phyloP scores from a whole-genome alignment of 2,888 invertebrate species.

The Dromius quadrimaculatus region DNA sequence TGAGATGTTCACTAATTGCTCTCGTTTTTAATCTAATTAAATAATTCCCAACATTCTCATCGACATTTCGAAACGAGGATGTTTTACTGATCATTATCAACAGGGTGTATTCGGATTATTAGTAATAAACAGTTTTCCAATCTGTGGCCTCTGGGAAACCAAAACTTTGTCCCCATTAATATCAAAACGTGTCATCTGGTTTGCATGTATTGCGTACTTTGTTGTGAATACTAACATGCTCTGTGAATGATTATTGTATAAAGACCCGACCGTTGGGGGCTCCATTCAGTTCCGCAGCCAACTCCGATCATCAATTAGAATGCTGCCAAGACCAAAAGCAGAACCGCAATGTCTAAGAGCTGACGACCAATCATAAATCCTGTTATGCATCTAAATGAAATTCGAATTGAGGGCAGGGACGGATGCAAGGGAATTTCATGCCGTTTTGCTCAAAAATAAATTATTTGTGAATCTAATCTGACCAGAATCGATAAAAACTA shows the following conservation, averaged over 20 bases:
- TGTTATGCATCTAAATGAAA: constrained; percentile 43
- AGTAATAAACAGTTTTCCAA: no score
- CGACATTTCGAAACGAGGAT: no score
- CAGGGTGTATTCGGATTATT: no score
- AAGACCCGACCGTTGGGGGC: constrained; percentile 1
- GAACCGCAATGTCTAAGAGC: constrained; percentile 37
- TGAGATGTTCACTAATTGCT: constrained; percentile 28
- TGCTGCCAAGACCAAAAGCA: constrained; percentile 17
- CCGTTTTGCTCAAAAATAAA: no score
- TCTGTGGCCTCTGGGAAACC: no score
- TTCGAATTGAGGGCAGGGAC: no score
- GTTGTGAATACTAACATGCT: neutral
- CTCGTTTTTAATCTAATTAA: constrained; percentile 47
- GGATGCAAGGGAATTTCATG: neutral
- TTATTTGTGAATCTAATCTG: no score
- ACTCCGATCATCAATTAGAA: constrained; percentile 49
- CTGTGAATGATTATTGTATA: constrained; percentile 12
- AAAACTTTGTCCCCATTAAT: no score
- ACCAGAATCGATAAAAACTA: no score
- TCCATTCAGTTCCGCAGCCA: constrained; percentile 21
- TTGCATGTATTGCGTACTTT: no score
- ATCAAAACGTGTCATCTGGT: no score
- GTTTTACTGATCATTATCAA: no score
- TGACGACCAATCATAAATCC: constrained; percentile 50
- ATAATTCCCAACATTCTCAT: constrained; percentile 47